Base-by-base conservation (phyloP, 2,888 invertebrate genomes). In the Orchestes rusci region DNA sequence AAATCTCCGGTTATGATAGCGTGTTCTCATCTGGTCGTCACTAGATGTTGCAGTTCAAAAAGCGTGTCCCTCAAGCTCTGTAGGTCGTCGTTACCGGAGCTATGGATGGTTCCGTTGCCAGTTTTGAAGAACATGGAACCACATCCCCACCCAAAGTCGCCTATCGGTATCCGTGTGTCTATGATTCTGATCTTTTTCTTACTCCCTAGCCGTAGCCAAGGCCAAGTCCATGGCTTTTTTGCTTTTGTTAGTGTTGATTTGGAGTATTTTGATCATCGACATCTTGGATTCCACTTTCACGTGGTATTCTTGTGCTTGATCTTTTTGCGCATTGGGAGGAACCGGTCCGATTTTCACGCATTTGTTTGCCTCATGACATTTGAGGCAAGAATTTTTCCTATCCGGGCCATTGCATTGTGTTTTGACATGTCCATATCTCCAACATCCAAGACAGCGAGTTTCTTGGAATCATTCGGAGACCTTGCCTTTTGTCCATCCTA, bases 381-480 rank as follows among this genome's bases (percentile, higher is more conserved):
- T 50, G 8, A 52, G 23, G 34, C 54, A 54, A 2, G 39, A 16
- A 2, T 41, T 35, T 12, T 33, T 20, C 12, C 51, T 39, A 17
- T 56, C 47, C 2, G 47, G 50, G 4, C 50, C 52, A n/a, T 28
- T 48, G 17, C 54, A 56, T 7, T 45, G 20, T 2, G 27, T 20
- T 19, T 43, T 51, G 4, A 16, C 23, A 33, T 50, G 52, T 2
- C 53, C 51, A 8, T 43, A 27, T 17, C 30, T 16, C 51, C 48
- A 53, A 32, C 51, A 56, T 33, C 43, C 51, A n/a, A 27, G 43
- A 20, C 53, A 55, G 35, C 38, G 52, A 4, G 5, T 15, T 3
- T 48, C 45, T 5, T 16, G 17, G 16, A 32, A 13, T 28, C 46
- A 29, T 17, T 53, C 51, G 8, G 31, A 16, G 2, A 56, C 16